Evolutionary conservation across 2,797 vertebrate genomes (phyloP).

Genomic region (Ataeniobius toweri): DNA sequence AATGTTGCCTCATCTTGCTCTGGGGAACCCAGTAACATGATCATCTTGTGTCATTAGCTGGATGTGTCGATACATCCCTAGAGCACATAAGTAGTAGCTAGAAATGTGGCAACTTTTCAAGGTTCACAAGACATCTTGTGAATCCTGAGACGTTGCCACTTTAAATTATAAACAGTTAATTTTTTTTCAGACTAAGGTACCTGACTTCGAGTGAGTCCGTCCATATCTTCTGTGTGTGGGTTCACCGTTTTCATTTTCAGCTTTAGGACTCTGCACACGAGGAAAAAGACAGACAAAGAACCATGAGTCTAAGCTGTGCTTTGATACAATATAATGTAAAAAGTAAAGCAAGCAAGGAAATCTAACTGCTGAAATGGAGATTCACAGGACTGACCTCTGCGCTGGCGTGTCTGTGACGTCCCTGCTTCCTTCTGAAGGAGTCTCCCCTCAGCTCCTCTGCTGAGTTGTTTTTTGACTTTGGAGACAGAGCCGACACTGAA

Average conservation of each 20-base stretch:
- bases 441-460: conserved; percentile 81
- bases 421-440: conserved; percentile 61
- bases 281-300: background rate
- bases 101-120: no score
- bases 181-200: conserved; percentile 40
- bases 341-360: no score
- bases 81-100: no score
- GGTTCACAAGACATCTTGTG: no score
- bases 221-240: conserved; percentile 48
- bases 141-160: no score
- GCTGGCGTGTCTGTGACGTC: conserved; percentile 75
- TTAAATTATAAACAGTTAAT: no score
- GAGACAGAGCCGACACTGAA: conserved; percentile 71
- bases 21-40: background rate
- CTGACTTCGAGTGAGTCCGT: conserved; percentile 66
- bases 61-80: no score
- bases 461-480: conserved; percentile 77
- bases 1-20: no score
- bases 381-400: conserved; percentile 79
- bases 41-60: no score
- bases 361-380: background rate
- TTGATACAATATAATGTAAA: background rate
- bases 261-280: conserved; percentile 77
- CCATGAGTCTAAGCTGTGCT: background rate
- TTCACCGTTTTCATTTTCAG: conserved; percentile 75